Percentiles rank a stretch among this genome's conserved stretches.
phyloP scores from a whole-genome alignment of 2,888 invertebrate genomes.

The Epinotia demarniana region DNA sequence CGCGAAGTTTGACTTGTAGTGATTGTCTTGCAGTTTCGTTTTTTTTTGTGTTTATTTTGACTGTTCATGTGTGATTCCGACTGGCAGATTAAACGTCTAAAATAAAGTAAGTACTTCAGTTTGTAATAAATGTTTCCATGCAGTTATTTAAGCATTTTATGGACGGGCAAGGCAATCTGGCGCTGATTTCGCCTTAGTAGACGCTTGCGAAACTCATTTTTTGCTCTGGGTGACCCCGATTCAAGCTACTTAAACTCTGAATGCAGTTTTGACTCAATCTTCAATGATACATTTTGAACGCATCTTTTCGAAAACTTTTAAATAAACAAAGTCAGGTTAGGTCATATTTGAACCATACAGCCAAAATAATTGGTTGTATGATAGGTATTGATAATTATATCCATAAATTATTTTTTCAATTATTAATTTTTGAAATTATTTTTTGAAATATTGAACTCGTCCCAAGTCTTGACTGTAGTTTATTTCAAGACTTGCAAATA shows the following conservation, averaged over 20 bases:
- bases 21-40: conserved; percentile 51
- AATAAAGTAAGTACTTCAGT: conserved; percentile 32
- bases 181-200: conserved; percentile 54
- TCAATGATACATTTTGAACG: not conserved
- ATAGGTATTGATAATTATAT: not conserved
- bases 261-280: conserved; percentile 16
- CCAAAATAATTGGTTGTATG: not conserved
- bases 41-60: conserved; percentile 54
- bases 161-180: conserved; percentile 43
- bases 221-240: conserved; percentile 64
- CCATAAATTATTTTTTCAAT: not conserved
- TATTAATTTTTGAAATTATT: not conserved
- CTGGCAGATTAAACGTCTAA: conserved; percentile 21
- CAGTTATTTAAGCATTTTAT: conserved; percentile 42
- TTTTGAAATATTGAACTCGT: not conserved
- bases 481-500: too few species aligned
- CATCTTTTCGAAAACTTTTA: not conserved
- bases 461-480: not conserved
- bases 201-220: conserved; percentile 64
- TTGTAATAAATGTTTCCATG: not conserved
- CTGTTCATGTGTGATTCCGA: conserved; percentile 32
- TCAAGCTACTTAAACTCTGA: conserved; percentile 43
- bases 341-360: not conserved
- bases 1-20: conserved; percentile 21
- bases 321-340: not conserved